These are phyloP conservation scores for Tenthredo notha DNA, from an alignment of 2,888 invertebrate genomes.

Conservation along the genomic window DNA sequence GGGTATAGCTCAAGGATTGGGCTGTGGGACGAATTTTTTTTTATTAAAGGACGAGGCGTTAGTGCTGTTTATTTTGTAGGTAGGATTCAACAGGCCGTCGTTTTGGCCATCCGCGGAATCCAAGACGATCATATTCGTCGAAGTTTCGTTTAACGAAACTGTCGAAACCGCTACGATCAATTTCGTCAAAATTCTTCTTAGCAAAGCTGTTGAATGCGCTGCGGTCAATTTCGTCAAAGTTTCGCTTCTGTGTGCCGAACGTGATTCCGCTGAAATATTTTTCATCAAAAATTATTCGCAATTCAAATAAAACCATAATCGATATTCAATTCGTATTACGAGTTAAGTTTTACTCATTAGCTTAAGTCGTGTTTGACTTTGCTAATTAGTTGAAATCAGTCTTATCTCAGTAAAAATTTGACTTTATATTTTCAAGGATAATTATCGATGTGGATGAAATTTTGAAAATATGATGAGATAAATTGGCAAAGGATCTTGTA, in stretches of 20 bases:
- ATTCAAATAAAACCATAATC: background rate
- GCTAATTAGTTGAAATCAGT: background rate
- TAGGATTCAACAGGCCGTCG: constrained; percentile 57
- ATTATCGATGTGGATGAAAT: background rate
- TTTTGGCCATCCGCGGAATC: constrained; percentile 77
- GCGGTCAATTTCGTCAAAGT: constrained; percentile 84
- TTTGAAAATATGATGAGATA: background rate
- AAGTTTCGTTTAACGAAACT: constrained; percentile 80
- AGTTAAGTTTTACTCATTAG: background rate
- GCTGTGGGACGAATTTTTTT: constrained; percentile 12
- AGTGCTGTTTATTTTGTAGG: constrained; percentile 36
- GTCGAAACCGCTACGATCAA: constrained; percentile 78
- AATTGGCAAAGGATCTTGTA: background rate
- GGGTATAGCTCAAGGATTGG: background rate
- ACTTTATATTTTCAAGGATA: background rate
- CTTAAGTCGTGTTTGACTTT: background rate
- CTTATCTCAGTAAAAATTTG: background rate
- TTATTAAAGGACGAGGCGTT: constrained; percentile 18
- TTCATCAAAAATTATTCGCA: constrained; percentile 13
- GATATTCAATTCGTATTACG: background rate
- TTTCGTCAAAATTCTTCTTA: constrained; percentile 80
- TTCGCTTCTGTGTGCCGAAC: constrained; percentile 79
- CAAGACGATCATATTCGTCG: constrained; percentile 78
- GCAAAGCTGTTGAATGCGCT: constrained; percentile 82
- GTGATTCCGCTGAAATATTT: constrained; percentile 68